These are phyloP conservation scores for Barypeithes pellucidus DNA, from an alignment of 2,888 invertebrate genomes.

Conservation along the genomic window DNA sequence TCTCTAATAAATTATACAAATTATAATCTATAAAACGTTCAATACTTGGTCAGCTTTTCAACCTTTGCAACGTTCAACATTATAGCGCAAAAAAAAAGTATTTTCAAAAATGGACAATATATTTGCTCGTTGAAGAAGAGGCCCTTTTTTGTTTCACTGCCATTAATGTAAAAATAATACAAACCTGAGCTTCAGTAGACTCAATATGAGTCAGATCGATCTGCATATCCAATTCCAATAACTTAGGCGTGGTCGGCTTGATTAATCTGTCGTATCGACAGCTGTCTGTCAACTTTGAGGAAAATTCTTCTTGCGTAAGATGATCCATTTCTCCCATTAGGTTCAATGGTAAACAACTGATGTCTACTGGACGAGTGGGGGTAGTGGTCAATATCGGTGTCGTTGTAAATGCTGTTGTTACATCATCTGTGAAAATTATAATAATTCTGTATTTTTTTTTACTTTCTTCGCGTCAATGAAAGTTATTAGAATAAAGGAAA, in stretches of 20 bases:
- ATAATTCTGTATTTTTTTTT: background rate
- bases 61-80: too few relatives aligned
- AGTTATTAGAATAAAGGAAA: too few relatives aligned
- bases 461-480: too few relatives aligned
- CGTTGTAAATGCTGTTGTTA: background rate
- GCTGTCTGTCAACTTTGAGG: conserved; percentile 79
- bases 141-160: too few relatives aligned
- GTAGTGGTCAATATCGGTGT: conserved; percentile 23
- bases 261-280: conserved; percentile 85
- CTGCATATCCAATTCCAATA: conserved; percentile 82
- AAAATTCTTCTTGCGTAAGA: conserved; percentile 82
- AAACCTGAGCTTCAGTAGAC: conserved; percentile 84
- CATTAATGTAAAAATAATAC: too few relatives aligned
- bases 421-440: background rate
- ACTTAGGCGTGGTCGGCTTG: conserved; percentile 78
- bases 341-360: conserved; percentile 48
- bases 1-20: too few relatives aligned
- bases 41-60: too few relatives aligned
- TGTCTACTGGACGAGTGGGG: conserved; percentile 49
- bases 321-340: conserved; percentile 67
- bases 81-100: too few relatives aligned
- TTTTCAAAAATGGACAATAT: too few relatives aligned
- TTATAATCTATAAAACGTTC: too few relatives aligned
- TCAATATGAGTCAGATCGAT: conserved; percentile 89
- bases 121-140: too few relatives aligned